Conservation (phyloP, 2,797 vertebrate species). For the Cryptoblepharus egeriae region DNA sequence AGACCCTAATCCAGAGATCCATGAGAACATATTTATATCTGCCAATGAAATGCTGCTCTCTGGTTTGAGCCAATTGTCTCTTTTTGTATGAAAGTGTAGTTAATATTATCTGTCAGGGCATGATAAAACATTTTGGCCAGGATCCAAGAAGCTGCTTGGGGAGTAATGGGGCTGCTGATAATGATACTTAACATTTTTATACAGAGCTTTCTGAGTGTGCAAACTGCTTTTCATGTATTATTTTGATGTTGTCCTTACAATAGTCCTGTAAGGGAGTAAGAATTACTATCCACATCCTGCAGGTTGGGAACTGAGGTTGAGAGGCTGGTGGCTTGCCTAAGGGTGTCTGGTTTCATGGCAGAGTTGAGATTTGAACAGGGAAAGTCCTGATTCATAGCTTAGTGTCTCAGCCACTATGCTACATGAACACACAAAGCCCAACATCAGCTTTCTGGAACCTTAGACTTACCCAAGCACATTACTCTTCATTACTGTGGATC, state of each 20-base stretch:
- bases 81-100: neutral
- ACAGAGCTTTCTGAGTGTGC: too few species aligned
- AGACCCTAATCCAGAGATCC: neutral
- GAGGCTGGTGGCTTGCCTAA: too few species aligned
- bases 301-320: too few species aligned
- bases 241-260: too few species aligned
- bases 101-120: neutral
- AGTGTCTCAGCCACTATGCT: too few species aligned
- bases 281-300: too few species aligned
- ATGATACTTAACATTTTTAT: too few species aligned
- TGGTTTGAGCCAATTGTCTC: neutral
- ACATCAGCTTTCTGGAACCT: neutral
- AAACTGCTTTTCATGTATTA: too few species aligned
- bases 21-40: neutral
- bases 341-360: too few species aligned
- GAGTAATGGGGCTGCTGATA: neutral
- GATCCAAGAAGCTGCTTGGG: neutral
- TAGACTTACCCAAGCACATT: neutral
- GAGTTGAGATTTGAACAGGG: too few species aligned
- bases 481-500: neutral
- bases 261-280: too few species aligned
- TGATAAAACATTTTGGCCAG: slow-evolving; percentile 9
- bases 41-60: neutral
- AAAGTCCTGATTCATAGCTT: too few species aligned
- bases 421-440: neutral